Conservation (phyloP, 2,888 invertebrate genomes). For the Rhogogaster chlorosoma region DNA sequence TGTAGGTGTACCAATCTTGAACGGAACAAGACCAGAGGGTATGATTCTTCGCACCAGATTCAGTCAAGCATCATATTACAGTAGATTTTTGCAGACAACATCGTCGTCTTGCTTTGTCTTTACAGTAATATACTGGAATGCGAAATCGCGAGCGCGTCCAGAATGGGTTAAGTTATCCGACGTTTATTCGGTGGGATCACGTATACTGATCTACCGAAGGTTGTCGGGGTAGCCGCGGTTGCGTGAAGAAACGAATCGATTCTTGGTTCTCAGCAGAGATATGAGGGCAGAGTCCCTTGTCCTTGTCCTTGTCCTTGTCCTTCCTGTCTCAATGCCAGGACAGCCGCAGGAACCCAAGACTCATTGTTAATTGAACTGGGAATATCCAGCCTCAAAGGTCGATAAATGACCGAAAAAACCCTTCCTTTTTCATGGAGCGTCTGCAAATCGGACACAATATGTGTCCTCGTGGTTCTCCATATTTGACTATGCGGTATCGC, state of each 20-base stretch:
- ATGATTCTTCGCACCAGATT: background rate
- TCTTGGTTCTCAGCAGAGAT: conserved; percentile 29
- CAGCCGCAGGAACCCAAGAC: conserved; percentile 22
- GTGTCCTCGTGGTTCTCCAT: conserved; percentile 18
- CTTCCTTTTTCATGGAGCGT: background rate
- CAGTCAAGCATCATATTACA: background rate
- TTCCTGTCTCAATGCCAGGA: conserved; percentile 42
- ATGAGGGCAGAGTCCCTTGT: conserved; percentile 21
- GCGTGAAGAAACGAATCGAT: conserved; percentile 23
- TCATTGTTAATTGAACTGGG: conserved; percentile 19
- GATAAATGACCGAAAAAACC: conserved; percentile 17
- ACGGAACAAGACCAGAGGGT: background rate
- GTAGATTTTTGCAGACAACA: background rate
- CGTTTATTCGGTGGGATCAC: conserved; percentile 6
- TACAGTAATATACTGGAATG: background rate
- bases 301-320: conserved; percentile 41
- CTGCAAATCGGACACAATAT: conserved; percentile 2
- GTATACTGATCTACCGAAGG: background rate
- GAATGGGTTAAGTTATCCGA: background rate
- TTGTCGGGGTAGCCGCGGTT: background rate
- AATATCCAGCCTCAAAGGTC: conserved; percentile 12
- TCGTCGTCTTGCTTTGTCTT: background rate
- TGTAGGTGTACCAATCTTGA: background rate
- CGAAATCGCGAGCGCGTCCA: background rate
- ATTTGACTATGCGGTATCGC: background rate